Evolutionary conservation across 2,113 vertebrate genomes (phyloP), one percentile per base, ranked within the genome.

Genomic region (Pachycephala philippinensis): DNA sequence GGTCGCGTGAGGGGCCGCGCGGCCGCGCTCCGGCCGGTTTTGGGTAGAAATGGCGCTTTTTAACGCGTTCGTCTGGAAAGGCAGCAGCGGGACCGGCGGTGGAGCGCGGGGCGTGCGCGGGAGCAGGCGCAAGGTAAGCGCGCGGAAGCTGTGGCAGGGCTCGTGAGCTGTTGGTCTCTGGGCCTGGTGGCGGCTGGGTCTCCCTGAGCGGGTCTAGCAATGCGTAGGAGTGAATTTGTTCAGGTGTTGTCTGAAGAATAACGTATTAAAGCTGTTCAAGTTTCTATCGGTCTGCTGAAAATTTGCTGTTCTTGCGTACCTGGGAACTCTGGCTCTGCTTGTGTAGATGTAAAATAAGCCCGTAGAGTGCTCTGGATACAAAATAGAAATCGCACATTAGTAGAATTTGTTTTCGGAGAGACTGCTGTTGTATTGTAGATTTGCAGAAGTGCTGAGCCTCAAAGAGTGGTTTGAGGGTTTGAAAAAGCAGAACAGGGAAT

Each of bases 61-160:
- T 2, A 1, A 4, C 3, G 26, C 8, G 3, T 5, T 6, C 10
- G 22, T 45, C 33, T 7, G 8, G 33, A 4, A 2, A 16, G 7
- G 6, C 33, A 0, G 16, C 13, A 5, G 33, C 31, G 4, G 8
- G 11, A 16, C n/a, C 16, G 13, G 23, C 6, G n/a, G 13, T 8
- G n/a, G 21, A 52, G 35, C 7, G 17, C 11, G 40, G 20, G 20
- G 8, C 6, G 11, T 6, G 33, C 9, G 2, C 15, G 5, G 50
- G 5, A 42, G 31, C 26, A 10, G 47, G 6, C 2, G 22, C 15
- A 2, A 52, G 45, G 47, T 44, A 12, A 39, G 39, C 15, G 17
- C 37, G 10, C 23, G 39, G 47, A 4, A 28, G 45, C 8, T 8
- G 19, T 30, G 12, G 15, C 8, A 2, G 6, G 10, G 11, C 3